Evolutionary conservation across 2,888 invertebrate genomes (phyloP).

Genomic region (Byasa hedistus): DNA sequence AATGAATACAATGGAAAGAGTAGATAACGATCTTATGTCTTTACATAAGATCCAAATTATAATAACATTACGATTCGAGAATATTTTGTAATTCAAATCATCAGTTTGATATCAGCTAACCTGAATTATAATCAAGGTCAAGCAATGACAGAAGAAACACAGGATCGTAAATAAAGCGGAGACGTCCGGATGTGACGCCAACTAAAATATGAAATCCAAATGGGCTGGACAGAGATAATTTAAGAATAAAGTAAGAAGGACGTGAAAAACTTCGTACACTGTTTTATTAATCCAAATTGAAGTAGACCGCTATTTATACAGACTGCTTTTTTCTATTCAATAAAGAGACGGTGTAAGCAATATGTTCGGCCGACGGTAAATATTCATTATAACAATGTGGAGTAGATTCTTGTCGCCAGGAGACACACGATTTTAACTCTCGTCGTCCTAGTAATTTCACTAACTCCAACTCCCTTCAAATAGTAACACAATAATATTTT

Average conservation of each 20-base stretch:
- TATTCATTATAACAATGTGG: no score
- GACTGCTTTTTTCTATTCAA: slow-evolving; percentile 29
- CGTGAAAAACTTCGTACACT: slow-evolving; percentile 48
- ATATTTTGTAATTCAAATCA: slow-evolving; percentile 39
- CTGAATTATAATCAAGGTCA: slow-evolving; percentile 49
- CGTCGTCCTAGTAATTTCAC: no score
- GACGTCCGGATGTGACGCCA: slow-evolving; percentile 47
- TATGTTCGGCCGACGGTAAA: no score
- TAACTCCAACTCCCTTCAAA: no score
- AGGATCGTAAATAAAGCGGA: slow-evolving; percentile 55
- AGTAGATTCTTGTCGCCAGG: no score
- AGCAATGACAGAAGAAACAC: slow-evolving; percentile 43
- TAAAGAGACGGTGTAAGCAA: no score
- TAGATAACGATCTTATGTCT: slow-evolving; percentile 10
- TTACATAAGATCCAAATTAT: slow-evolving; percentile 13
- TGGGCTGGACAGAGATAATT: slow-evolving; percentile 46
- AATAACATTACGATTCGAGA: slow-evolving; percentile 17
- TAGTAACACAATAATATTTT: no score
- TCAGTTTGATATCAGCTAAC: slow-evolving; percentile 40
- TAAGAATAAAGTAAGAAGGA: slow-evolving; percentile 47
- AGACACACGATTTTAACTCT: no score
- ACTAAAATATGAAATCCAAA: slow-evolving; percentile 41
- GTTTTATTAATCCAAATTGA: slow-evolving; percentile 45
- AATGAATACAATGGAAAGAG: not conserved
- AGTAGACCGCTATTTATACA: slow-evolving; percentile 45